A percentile compares a stretch with the other conserved stretches of the same genome.
These are phyloP conservation scores for Octodonta nipae DNA, from an alignment of 2,888 invertebrate genomes.

Conservation along the genomic window DNA sequence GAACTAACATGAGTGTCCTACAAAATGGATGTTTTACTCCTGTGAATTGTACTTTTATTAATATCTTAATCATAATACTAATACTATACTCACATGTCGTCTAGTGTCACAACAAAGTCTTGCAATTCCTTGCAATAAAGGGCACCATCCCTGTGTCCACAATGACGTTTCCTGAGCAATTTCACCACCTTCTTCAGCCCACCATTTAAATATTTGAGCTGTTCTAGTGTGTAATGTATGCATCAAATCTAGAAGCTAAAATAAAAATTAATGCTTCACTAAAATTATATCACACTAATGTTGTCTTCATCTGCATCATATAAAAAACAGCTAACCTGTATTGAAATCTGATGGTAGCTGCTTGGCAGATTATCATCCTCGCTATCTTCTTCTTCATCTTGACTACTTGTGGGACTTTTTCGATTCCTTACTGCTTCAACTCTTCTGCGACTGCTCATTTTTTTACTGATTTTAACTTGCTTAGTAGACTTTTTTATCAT, in stretches of 20 bases:
- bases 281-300: too few species aligned
- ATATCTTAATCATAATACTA: too few species aligned
- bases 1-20: too few species aligned
- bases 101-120: conserved; percentile 85
- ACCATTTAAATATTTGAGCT: conserved; percentile 81
- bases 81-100: conserved; percentile 33
- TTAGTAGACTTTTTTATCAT: conserved; percentile 15
- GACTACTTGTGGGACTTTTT: conserved; percentile 28
- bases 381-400: conserved; percentile 40
- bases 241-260: conserved; percentile 81
- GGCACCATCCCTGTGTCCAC: conserved; percentile 95
- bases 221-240: conserved; percentile 91
- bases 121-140: conserved; percentile 89
- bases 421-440: conserved; percentile 14
- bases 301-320: too few species aligned
- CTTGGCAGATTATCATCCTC: conserved; percentile 48
- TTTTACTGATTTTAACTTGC: conserved; percentile 16
- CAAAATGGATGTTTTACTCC: too few species aligned
- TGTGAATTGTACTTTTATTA: too few species aligned
- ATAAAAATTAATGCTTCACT: conserved; percentile 4
- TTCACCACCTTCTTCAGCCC: conserved; percentile 63
- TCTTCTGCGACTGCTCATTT: conserved; percentile 15
- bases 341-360: conserved; percentile 62
- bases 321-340: conserved; percentile 55
- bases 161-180: conserved; percentile 49